Evolutionary conservation across 1,140 invertebrate species (phyloP).

Genomic region (Pemphigus obesinymphae): DNA sequence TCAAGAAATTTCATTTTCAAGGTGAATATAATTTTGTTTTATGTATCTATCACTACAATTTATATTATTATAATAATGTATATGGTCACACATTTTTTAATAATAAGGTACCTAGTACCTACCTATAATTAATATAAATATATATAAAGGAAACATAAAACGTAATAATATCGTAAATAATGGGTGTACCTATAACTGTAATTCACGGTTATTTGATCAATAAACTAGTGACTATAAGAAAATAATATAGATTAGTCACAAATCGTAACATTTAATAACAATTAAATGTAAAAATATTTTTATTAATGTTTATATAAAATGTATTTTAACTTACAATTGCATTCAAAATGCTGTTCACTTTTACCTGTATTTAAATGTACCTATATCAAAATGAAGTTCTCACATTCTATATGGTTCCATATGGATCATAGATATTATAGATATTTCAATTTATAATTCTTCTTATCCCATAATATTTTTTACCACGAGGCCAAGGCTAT

Average conservation of each 20-base stretch:
- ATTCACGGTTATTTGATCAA: too few relatives aligned
- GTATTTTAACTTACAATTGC: background rate
- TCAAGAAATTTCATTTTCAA: too few relatives aligned
- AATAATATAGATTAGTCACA: background rate
- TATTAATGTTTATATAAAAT: too few relatives aligned
- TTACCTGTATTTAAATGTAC: background rate
- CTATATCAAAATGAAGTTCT: background rate
- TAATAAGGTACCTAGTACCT: too few relatives aligned
- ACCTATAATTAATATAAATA: too few relatives aligned
- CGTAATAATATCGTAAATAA: background rate
- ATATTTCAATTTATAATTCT: background rate
- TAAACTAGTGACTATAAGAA: too few relatives aligned
- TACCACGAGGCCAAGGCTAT: background rate
- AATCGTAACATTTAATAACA: background rate
- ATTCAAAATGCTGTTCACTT: background rate
- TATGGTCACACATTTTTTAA: too few relatives aligned
- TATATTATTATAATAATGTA: too few relatives aligned
- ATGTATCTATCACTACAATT: too few relatives aligned
- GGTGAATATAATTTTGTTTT: too few relatives aligned
- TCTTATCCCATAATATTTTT: background rate
- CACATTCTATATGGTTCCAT: background rate
- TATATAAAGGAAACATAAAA: too few relatives aligned
- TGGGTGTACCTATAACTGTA: background rate
- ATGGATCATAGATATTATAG: too few relatives aligned
- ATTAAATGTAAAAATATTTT: background rate